Evolutionary conservation across 1,140 invertebrate genomes (phyloP), one percentile per base, ranked within the genome.

Genomic region (Polyergus mexicanus): DNA sequence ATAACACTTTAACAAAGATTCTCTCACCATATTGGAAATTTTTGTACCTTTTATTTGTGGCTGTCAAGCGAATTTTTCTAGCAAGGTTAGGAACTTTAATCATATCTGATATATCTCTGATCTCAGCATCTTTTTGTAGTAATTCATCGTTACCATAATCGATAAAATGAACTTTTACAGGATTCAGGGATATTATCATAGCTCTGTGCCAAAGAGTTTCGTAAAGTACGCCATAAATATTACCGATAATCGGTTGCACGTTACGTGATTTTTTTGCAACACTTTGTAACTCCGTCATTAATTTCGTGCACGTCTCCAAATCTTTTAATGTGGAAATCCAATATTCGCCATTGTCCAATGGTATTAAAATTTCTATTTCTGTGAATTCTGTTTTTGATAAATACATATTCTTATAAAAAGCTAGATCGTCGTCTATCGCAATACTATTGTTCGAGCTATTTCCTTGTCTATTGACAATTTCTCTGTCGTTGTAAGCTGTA

Each of bases 171-270:
- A 94, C 60, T 0, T 22, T 87, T 22, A 81, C 1, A 6, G 93
- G 92, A 54, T 86, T 74, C 0, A 89, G 0, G 1, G 76, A 85
- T 19, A 84, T 25, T 10, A 94, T 41, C 2, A 85, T 16, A 1
- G 84, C 92, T 63, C 94, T 86, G 51, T 93, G 91, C 94, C 93
- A 95, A 1, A 87, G 1, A 7, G 19, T 25, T 22, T 91, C 81
- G 47, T 77, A 91, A 2, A 86, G 5, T 0, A 87, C 44, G 4
- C 88, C 91, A 51, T 93, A 94, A 5, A 91, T 74, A 22, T 90
- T 32, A 3, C 88, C 91, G 6, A 91, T 2, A 1, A 89, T n/a
- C 13, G 92, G 89, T 11, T 78, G 63, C 0, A 88, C 44, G 35
- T 78, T 68, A 7, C 16, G 51, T 6, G 76, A 77, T 0, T 75